A percentile compares a stretch with the other conserved stretches of the same genome.
Conservation (phyloP, 2,113 vertebrate genomes). For the Dunckerocampus dactyliophorus region DNA sequence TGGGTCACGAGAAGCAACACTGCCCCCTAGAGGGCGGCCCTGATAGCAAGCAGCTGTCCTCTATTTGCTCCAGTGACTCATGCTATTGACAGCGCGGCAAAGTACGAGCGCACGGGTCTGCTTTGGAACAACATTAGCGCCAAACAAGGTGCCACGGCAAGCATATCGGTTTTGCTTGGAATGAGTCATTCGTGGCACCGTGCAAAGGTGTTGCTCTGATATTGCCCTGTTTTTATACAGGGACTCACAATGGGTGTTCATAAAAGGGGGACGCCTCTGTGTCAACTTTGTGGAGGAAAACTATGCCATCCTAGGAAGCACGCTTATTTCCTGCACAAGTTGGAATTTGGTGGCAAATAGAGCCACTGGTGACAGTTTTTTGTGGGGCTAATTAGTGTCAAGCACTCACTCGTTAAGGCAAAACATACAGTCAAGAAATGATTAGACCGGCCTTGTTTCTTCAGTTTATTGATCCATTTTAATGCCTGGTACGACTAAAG, state of each 20-base stretch:
- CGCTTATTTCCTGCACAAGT: no score
- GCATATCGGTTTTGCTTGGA: not conserved
- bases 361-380: no score
- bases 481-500: no score
- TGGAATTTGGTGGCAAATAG: no score
- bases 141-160: not conserved
- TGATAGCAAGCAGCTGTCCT: constrained; percentile 27
- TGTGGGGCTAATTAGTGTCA: no score
- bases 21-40: constrained; percentile 58
- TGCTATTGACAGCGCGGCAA: constrained; percentile 11
- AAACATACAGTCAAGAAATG: no score
- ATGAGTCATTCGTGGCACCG: not conserved
- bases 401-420: no score
- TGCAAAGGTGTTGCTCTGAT: not conserved
- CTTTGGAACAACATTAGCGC: not conserved
- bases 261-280: not conserved
- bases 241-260: not conserved
- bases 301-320: no score
- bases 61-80: constrained; percentile 17
- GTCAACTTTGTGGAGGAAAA: no score
- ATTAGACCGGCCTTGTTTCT: no score
- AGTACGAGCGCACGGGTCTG: not conserved
- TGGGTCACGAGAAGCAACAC: constrained; percentile 60
- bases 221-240: not conserved
- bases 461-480: no score